Evolutionary conservation across 2,113 vertebrate species (phyloP).

Genomic region (Pristiophorus japonicus): DNA sequence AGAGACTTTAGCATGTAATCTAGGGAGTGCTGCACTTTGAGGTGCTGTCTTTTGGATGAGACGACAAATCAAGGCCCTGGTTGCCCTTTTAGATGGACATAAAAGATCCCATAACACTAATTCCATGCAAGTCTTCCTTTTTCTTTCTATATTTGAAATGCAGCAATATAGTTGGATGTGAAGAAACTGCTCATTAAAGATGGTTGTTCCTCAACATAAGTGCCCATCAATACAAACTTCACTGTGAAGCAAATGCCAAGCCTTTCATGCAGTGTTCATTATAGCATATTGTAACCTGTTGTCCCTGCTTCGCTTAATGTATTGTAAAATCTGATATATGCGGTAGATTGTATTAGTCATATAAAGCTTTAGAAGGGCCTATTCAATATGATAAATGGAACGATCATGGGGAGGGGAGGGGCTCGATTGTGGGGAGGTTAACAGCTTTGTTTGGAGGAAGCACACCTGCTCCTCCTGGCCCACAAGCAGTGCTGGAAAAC

Average conservation of each 20-base stretch:
- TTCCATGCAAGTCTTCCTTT: not conserved
- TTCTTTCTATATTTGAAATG: not conserved
- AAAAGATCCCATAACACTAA: not conserved
- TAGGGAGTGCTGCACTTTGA: not conserved
- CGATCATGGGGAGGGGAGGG: not conserved
- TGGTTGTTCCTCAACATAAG: not conserved
- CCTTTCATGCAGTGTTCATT: not conserved
- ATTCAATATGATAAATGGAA: not conserved
- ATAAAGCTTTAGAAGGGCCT: not conserved
- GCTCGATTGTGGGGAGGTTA: not conserved
- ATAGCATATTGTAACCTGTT: not conserved
- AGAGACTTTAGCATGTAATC: not conserved
- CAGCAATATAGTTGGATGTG: not conserved
- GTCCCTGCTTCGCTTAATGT: not conserved
- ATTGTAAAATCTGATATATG: not conserved
- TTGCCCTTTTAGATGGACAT: not conserved
- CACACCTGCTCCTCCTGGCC: not conserved
- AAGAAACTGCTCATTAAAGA: not conserved
- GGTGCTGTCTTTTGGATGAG: not conserved
- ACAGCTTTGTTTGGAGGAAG: not conserved
- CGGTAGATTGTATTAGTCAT: not conserved
- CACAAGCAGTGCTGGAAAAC: too few species aligned
- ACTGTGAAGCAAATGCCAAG: not conserved
- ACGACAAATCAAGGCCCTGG: too few species aligned
- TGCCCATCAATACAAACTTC: not conserved